Base-by-base conservation (phyloP, 2,888 invertebrate genomes). In the Aspidiotus rigidus region DNA sequence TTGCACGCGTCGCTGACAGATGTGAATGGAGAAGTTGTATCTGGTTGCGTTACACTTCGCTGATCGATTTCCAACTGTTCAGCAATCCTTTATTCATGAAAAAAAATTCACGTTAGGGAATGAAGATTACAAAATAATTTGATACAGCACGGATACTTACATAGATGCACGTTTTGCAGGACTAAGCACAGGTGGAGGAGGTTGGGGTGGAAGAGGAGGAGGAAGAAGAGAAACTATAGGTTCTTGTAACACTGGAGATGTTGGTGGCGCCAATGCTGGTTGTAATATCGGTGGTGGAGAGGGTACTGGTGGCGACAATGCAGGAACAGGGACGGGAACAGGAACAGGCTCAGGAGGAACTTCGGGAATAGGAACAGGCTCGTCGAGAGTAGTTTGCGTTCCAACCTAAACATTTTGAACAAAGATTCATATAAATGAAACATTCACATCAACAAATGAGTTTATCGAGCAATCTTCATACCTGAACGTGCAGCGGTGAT, bases 11-110 rank as follows among this genome's bases (percentile, higher is more conserved):
- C 89, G 71, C 84, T 83, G 74, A 85, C 86, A 74, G 83, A 84
- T 71, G 81, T 79, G 76, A 90, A 90, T 15, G 88, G 87, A 67
- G 84, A 84, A 72, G 84, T 83, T 62, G 85, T 84, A 77, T 90
- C 89, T 1, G 90, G 88, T 76, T 85, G 85, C 40, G 85, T 77
- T 63, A 87, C 89, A 71, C 85, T 86, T 74, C 84, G 84, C 77
- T 89, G 88, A 79, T 90, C 90, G 63, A 85, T 85, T 75, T 84
- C 83, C 75, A 88, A 76, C 77, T 89, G 89, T 70, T 87, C 85
- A 74, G 89, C 87, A 75, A 90, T 84, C 74, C 89, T 89, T 73
- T 54, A 49, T 13, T 40, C 54, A 17, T 16, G 10, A 57, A 57
- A 16, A 57, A 16, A 6, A 16, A 28, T 28, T 28, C 5, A 28